Percentiles rank a stretch among this genome's conserved stretches.
Evolutionary conservation across 2,797 vertebrate genomes (phyloP).

Genomic region (Rhabdophis nuchalis): DNA sequence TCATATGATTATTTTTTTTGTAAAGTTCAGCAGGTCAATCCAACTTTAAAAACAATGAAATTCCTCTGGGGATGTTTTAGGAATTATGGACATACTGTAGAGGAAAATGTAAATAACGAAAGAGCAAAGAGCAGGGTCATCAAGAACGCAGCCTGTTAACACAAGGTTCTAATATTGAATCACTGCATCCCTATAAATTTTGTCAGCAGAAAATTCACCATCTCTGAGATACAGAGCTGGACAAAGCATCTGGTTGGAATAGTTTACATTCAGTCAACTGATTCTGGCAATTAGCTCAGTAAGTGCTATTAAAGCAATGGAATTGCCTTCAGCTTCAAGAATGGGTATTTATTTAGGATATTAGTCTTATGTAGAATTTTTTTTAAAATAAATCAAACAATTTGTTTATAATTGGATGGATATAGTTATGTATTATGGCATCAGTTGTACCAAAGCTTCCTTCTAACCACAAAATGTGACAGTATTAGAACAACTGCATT

Average conservation of each 20-base stretch:
- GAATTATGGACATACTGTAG: conserved; percentile 64
- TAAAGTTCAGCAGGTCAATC: conserved; percentile 49
- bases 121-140: conserved; percentile 65
- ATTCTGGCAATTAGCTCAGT: conserved; percentile 10
- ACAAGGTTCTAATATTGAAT: conserved; percentile 65
- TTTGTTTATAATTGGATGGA: conserved; percentile 31
- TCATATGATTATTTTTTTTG: conserved; percentile 29
- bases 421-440: conserved; percentile 18
- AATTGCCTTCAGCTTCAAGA: background rate
- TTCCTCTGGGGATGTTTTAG: conserved; percentile 62
- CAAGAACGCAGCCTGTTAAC: conserved; percentile 60
- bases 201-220: conserved; percentile 45
- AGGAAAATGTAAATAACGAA: conserved; percentile 66
- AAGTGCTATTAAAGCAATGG: background rate
- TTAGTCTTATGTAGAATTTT: background rate
- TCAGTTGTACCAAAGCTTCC: background rate
- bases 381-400: conserved; percentile 8
- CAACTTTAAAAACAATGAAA: conserved; percentile 57
- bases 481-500: background rate
- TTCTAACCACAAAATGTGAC: background rate
- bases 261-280: conserved; percentile 38
- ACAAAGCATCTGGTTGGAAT: conserved; percentile 36
- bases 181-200: conserved; percentile 61
- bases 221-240: conserved; percentile 37
- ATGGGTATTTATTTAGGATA: background rate